These are phyloP conservation scores for Epizoanthus illoricatus DNA, from an alignment of 92 coral and sea anemone species.

Conservation along the genomic window DNA sequence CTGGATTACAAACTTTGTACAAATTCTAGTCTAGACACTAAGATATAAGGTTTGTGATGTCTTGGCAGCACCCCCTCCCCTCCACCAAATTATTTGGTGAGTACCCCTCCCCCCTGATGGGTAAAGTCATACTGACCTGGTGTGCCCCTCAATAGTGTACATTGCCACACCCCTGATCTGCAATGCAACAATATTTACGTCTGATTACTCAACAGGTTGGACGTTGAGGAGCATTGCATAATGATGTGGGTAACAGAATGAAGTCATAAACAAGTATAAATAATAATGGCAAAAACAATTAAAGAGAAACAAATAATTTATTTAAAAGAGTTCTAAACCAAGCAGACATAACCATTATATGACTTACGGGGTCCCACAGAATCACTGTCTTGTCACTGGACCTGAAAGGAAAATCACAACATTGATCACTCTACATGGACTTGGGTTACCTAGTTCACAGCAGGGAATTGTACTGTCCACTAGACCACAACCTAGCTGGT, in stretches of 20 bases:
- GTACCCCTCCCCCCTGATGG: no score
- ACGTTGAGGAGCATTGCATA: background rate
- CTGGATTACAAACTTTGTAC: no score
- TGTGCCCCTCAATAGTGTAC: conserved; percentile 75
- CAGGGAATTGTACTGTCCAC: no score
- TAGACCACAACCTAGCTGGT: no score
- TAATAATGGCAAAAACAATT: no score
- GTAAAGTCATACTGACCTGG: conserved; percentile 54
- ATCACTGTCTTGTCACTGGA: conserved; percentile 92
- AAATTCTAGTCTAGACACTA: no score
- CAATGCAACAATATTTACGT: conserved; percentile 4
- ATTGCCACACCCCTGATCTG: conserved; percentile 72
- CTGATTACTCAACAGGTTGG: background rate
- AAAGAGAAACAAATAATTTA: no score
- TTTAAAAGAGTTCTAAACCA: background rate
- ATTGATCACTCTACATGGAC: background rate
- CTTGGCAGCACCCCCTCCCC: no score
- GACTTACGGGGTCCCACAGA: conserved; percentile 98
- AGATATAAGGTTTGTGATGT: no score
- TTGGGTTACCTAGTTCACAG: no score
- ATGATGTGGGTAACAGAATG: background rate
- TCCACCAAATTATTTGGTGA: no score
- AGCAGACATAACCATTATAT: background rate
- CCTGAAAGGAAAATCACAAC: conserved; percentile 43
- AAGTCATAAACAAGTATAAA: background rate